Base-by-base conservation (phyloP, 2,113 vertebrate species). In the Otocyon megalotis region DNA sequence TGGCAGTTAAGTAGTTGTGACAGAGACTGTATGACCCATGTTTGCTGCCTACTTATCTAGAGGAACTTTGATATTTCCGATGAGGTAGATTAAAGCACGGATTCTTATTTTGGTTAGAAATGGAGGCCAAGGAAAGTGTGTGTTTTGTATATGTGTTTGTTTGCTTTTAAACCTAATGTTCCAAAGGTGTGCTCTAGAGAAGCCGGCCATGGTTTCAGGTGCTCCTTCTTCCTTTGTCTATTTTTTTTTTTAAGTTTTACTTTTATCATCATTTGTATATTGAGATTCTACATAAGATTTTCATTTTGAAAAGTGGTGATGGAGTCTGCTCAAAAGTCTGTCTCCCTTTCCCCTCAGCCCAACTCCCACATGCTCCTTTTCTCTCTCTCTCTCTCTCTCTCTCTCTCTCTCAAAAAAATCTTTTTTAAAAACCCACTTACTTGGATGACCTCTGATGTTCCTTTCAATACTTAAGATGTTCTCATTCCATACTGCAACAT, bases 81-180 rank as follows among this genome's bases (percentile, higher is more conserved):
- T 85, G 63, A 94, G 50, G 12, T 8, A 20, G 60, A 30, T 50
- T 54, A 32, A 72, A 95, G 37, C 20, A 83, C 43, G 30, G 50
- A 67, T 77, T 87, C 71, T 88, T 74, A 60, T 16, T 93, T 81
- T 69, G 63, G 14, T 86, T 93, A 80, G 86, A 93, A 91, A 83
- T 32, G 5, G 13, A 26, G 32, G 37, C 24, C 26, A 7, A 19
- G 28, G n/a, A 30, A 69, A 53, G 15, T 17, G 24, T 67, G 22
- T 67, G 53, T 88, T 80, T 69, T 35, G 30, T 50, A 12, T 86
- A 3, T 48, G 77, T 35, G 28, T 20, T 37, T 85, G 16, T 71
- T 90, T 58, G 13, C 62, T 67, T 72, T 72, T 92, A 65, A 84
- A 83, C 28, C 62, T 79, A 5, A 17, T 71, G 28, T 50, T 84